A percentile compares a stretch with the other conserved stretches of the same genome.
Evolutionary conservation across 2,113 vertebrate genomes (phyloP).

Genomic region (Burhinus oedicnemus): DNA sequence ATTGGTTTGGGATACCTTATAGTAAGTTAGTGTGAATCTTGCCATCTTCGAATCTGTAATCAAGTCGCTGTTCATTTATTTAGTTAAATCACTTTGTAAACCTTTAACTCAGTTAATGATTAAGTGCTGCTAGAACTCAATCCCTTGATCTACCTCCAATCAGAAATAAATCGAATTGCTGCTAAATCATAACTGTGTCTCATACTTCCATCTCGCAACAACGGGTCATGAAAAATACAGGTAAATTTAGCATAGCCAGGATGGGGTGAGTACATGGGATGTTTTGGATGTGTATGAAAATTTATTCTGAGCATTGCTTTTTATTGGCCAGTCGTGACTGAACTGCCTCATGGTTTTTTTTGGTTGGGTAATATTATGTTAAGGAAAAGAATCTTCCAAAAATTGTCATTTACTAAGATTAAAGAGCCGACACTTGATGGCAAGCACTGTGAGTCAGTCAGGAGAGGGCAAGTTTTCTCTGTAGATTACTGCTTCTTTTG

Average conservation of each 20-base stretch:
- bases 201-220: no score
- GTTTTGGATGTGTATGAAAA: background rate
- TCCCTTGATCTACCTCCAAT: no score
- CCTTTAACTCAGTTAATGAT: no score
- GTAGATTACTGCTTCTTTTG: background rate
- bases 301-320: background rate
- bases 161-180: no score
- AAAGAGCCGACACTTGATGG: background rate
- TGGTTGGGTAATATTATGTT: background rate
- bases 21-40: no score
- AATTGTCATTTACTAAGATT: background rate
- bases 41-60: no score
- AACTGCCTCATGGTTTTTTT: background rate
- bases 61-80: no score
- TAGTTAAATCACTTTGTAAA: no score
- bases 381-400: background rate
- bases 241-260: background rate
- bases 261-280: background rate
- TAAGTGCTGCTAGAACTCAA: no score
- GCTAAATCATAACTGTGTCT: no score
- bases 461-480: background rate
- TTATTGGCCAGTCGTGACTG: background rate
- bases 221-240: background rate
- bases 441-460: background rate
- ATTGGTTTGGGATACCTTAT: no score